phyloP scores from a whole-genome alignment of 2,797 vertebrate genomes.

The Sphenopsis melanotis region DNA sequence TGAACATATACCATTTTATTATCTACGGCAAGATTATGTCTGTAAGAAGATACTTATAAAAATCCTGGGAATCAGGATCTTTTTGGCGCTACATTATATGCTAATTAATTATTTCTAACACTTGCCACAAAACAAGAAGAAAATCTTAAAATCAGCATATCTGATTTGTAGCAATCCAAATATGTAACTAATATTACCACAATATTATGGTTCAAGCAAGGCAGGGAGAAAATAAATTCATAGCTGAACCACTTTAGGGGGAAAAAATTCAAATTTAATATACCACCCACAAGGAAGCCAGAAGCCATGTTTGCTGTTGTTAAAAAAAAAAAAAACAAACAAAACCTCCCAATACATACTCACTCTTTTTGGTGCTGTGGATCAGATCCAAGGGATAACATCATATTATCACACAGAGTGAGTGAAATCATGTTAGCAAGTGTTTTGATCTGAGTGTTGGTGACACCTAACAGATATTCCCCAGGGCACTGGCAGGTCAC shows the following conservation, averaged over 20 bases:
- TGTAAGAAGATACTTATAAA: background rate
- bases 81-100: background rate
- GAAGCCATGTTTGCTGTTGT: conserved; percentile 3
- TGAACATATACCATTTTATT: background rate
- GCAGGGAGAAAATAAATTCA: background rate
- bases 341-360: background rate
- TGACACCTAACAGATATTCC: conserved; percentile 17
- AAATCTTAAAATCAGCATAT: background rate
- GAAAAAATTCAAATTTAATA: background rate
- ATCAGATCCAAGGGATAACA: background rate
- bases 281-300: conserved; percentile 18
- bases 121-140: background rate
- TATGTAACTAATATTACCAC: conserved; percentile 18
- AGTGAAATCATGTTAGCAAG: background rate
- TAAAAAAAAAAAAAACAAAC: background rate
- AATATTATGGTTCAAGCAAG: background rate
- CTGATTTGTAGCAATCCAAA: background rate
- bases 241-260: background rate
- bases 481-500: background rate
- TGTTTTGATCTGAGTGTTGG: background rate
- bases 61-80: background rate
- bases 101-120: background rate
- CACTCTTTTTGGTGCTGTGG: background rate
- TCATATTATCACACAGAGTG: background rate
- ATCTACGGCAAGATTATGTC: background rate